These are phyloP conservation scores for Xenotilapia flavipinnis DNA, from an alignment of 2,113 vertebrate genomes.

Conservation along the genomic window DNA sequence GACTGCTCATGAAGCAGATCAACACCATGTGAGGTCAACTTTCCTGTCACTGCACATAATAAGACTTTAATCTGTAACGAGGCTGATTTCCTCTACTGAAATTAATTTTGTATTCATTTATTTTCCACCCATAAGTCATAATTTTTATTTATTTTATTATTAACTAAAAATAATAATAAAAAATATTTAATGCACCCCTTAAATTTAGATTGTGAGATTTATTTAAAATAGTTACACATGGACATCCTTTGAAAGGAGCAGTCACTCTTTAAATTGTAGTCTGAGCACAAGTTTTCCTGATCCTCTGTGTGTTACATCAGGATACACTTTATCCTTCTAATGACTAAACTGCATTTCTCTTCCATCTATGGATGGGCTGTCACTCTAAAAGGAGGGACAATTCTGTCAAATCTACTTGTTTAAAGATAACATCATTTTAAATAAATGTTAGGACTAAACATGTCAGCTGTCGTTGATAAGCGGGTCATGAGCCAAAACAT, in stretches of 20 bases:
- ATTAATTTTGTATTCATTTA: not conserved
- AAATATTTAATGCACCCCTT: not conserved
- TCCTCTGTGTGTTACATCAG: not conserved
- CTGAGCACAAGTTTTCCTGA: not conserved
- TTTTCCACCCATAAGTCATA: not conserved
- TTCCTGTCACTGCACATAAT: not conserved
- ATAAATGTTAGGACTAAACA: not conserved
- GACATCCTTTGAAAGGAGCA: not conserved
- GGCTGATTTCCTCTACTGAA: not conserved
- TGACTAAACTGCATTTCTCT: not conserved
- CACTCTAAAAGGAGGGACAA: not conserved
- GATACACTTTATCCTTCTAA: not conserved
- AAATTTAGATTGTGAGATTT: not conserved
- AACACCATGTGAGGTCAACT: not conserved
- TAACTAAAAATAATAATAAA: not conserved
- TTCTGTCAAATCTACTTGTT: not conserved
- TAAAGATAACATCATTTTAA: not conserved
- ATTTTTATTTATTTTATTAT: not conserved
- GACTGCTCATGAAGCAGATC: not conserved
- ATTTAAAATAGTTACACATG: not conserved
- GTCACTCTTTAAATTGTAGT: not conserved
- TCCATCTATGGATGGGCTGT: not conserved
- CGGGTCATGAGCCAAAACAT: not conserved
- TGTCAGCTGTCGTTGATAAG: not conserved
- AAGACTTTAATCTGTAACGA: not conserved